These are phyloP conservation scores for Caretta caretta DNA, from an alignment of 2,113 vertebrate species.

Conservation along the genomic window DNA sequence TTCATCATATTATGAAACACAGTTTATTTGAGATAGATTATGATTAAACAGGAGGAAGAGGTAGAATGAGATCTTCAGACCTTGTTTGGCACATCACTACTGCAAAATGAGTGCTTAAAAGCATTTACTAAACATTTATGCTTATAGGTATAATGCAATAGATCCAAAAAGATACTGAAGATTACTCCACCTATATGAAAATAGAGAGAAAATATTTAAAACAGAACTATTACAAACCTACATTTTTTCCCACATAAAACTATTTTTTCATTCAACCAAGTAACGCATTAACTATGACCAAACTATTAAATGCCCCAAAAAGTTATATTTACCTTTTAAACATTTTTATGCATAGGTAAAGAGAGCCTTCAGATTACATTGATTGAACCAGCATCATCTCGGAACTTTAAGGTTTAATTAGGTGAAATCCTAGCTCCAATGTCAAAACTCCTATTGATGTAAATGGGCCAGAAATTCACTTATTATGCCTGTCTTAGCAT, in stretches of 20 bases:
- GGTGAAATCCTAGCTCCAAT: neutral
- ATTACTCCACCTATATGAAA: slow-evolving; percentile 66
- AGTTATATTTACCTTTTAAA: slow-evolving; percentile 52
- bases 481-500: neutral
- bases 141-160: neutral
- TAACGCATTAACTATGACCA: slow-evolving; percentile 46
- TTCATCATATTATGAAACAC: neutral
- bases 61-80: neutral
- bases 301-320: slow-evolving; percentile 29
- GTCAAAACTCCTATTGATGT: neutral
- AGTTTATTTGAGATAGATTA: neutral
- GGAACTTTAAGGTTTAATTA: neutral
- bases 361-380: neutral
- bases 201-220: slow-evolving; percentile 57
- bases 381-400: slow-evolving; percentile 16
- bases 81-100: neutral
- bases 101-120: slow-evolving; percentile 15
- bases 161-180: slow-evolving; percentile 1
- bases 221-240: slow-evolving; percentile 64
- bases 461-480: neutral
- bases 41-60: neutral
- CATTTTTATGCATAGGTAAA: neutral
- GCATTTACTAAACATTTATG: neutral
- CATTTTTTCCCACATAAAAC: slow-evolving; percentile 65
- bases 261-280: slow-evolving; percentile 40